Conservation (phyloP, 2,888 invertebrate species). For the Drosophila stalkeri region DNA sequence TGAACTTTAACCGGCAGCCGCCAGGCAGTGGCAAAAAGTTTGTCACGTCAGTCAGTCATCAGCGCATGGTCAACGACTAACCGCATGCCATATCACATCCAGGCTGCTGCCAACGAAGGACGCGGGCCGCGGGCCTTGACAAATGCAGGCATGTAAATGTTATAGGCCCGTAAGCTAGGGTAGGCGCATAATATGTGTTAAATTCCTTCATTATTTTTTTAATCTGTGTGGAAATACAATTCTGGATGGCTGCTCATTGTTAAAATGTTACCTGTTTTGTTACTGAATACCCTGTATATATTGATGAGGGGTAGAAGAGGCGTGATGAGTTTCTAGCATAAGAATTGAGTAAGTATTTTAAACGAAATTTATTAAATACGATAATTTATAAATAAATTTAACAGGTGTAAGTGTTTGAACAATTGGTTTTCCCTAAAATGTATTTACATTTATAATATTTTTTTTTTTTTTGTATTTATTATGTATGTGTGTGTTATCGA, state of each 20-base stretch:
- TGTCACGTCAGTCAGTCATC: slow-evolving; percentile 41
- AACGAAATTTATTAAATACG: too few species aligned
- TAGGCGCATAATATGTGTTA: slow-evolving; percentile 32
- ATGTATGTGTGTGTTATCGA: too few species aligned
- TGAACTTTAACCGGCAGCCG: slow-evolving; percentile 41
- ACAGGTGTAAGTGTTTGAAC: background rate
- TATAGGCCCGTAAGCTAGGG: slow-evolving; percentile 19
- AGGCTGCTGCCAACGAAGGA: slow-evolving; percentile 65
- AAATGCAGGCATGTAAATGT: slow-evolving; percentile 30
- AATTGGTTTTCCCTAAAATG: too few species aligned
- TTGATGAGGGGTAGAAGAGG: background rate
- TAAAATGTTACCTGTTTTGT: slow-evolving; percentile 15
- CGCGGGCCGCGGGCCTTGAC: slow-evolving; percentile 45
- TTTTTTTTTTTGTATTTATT: too few species aligned
- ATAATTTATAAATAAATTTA: background rate
- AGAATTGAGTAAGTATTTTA: background rate
- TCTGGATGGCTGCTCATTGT: slow-evolving; percentile 22
- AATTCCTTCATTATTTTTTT: background rate
- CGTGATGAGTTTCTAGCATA: background rate
- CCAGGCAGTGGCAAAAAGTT: slow-evolving; percentile 40
- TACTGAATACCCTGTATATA: background rate
- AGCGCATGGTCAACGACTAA: slow-evolving; percentile 55
- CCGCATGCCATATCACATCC: slow-evolving; percentile 63
- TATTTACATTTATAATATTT: too few species aligned
- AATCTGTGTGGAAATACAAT: background rate